Evolutionary conservation across 2,113 vertebrate species (phyloP), one percentile per base, ranked within the genome.

Genomic region (Hippocampus comes): DNA sequence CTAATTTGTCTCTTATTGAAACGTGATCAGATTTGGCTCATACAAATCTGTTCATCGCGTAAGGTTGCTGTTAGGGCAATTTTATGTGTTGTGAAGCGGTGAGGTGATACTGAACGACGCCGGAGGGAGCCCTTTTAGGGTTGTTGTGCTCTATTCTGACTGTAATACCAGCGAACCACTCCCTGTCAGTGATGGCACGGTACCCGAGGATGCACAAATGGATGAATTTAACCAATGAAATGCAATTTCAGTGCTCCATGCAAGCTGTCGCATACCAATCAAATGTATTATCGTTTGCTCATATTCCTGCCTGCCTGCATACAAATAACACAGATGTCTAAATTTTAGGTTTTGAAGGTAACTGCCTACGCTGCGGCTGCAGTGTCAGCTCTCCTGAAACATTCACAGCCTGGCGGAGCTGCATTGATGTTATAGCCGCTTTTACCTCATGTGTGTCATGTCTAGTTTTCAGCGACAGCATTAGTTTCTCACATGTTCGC

Each of bases 101-200:
- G 20, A 63, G 20, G 75, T 80, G 66, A 73, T 78, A 57, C 77
- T 55, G 72, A 87, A 71, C 70, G 65, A 57, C 68, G 76, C 81
- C 82, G 46, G 25, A 71, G 83, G 79, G 83, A 82, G 68, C 38
- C 77, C 79, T 72, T 85, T 81, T 82, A 78, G 81, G 77, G 81
- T 73, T 61, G 75, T 76, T 76, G 78, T 41, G 70, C 78, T 88
- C 80, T 75, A 81, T 78, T 42, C 78, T 70, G 70, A 74, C 72
- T 51, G 77, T 84, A 82, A 84, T 83, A 77, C 84, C 78, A 80
- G 77, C 71, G 81, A 87, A 84, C 83, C 86, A 85, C 86, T 90
- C 86, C 88, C 85, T 81, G 78, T 84, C 79, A 83, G 79, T 80
- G 3, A 43, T 64, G 23, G 71, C 78, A 77, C 79, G 75, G 70